These are phyloP conservation scores for Hemicordylus capensis DNA, from an alignment of 2,113 vertebrate species.

Conservation along the genomic window DNA sequence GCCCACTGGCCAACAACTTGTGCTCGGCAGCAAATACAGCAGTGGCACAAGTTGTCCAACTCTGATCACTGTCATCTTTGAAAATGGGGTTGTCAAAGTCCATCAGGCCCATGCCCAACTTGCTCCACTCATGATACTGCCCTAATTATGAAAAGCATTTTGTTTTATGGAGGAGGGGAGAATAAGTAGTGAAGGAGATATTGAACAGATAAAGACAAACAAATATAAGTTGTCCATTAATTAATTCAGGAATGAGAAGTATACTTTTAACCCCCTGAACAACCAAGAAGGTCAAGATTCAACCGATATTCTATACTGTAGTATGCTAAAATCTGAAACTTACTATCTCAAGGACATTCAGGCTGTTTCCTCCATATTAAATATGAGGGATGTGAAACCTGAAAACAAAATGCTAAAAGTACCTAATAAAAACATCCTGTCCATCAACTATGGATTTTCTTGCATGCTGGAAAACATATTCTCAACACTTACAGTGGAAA, in stretches of 20 bases:
- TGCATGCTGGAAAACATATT: not conserved
- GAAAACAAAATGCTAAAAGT: not conserved
- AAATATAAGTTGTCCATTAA: not conserved
- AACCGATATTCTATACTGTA: not conserved
- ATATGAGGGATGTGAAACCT: not conserved
- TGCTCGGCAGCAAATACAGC: too few species aligned
- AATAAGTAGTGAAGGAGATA: too few species aligned
- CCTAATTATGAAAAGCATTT: too few species aligned
- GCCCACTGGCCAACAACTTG: too few species aligned
- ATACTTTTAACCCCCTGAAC: not conserved
- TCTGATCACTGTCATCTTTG: too few species aligned
- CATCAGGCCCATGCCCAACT: too few species aligned
- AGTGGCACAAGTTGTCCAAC: too few species aligned
- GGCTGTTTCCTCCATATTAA: not conserved
- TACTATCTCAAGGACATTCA: not conserved
- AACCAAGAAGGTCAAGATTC: not conserved
- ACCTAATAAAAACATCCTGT: not conserved
- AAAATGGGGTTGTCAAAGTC: too few species aligned
- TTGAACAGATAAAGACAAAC: too few species aligned
- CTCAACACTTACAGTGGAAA: not conserved
- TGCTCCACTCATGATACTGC: too few species aligned
- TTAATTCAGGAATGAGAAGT: not conserved
- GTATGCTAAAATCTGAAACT: not conserved
- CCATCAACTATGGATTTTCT: not conserved
- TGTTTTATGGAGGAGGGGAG: too few species aligned